Base-by-base conservation (phyloP, 2,888 invertebrate species). In the Drosophila fungiperda region DNA sequence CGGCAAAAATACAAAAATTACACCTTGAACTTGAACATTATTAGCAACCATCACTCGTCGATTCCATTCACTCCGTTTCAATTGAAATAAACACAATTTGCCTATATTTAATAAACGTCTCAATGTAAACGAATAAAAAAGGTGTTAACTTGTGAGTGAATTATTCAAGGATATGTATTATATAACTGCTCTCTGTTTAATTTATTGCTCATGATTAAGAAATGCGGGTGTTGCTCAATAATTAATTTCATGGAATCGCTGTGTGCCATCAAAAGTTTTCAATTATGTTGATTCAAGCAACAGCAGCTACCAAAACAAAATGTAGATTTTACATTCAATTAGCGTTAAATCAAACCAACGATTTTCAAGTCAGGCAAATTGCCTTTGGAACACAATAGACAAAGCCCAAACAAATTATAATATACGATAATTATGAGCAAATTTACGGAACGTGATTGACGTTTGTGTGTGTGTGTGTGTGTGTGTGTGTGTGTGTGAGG, bases 381-480 rank as follows among this genome's bases (percentile, higher is more conserved):
- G 36, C 42, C 35, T 42, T 57, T 36, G 52, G 4, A 50, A 32
- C 23, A 45, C 45, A 23, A 45, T 45, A 15, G 15, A 15, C 23
- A 20, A 45, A 23, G 0, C 35, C 50, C 62, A 36, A 61, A 55
- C 73, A 79, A 78, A 79, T 78, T 61, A 61, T 75, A 55, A 68
- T 36, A 68, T 67, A 70, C 76, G 58, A 78, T 71, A 79, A 80
- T 78, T 80, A 80, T 76, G 62, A 45, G 42, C 68, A 78, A 65
- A 76, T 78, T 80, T 57, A 63, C 80, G 58, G 38, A 68, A 80
- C 55, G 80, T 78, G 80, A 80, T 78, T 80, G 78, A 80, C 80
- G 80, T n/a, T 32, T 52, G 23, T 20, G 45, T 38, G 29, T 29
- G 26, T 26, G 26, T 26, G 36, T n/a, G 17, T 17, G 38, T 38